phyloP scores from a whole-genome alignment of 2,113 vertebrate species.

The Riparia riparia region DNA sequence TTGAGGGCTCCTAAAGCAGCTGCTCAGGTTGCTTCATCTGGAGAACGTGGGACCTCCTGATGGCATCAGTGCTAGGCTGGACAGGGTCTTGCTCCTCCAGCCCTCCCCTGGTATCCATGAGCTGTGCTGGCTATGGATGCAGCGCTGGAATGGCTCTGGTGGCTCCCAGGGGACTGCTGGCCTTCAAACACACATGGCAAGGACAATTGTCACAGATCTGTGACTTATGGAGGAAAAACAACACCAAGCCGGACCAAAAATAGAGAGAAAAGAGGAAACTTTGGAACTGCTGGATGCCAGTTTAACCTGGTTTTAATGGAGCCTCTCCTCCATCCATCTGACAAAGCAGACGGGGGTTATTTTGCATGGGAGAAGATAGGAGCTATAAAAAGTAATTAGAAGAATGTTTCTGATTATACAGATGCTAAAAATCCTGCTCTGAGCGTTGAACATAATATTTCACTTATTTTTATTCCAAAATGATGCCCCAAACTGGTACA shows the following conservation, averaged over 20 bases:
- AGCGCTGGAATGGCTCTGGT: neutral
- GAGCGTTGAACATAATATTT: fast-evolving
- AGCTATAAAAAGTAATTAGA: neutral
- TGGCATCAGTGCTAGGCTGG: neutral
- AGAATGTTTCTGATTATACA: neutral
- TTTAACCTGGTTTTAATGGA: neutral
- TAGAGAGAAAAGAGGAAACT: neutral
- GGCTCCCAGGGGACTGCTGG: neutral
- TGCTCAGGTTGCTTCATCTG: neutral
- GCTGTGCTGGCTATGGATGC: fast-evolving
- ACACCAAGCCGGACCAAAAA: neutral
- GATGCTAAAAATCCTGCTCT: neutral
- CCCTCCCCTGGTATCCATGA: neutral
- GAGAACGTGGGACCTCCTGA: neutral
- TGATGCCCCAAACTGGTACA: neutral
- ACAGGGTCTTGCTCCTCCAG: neutral
- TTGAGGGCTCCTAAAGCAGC: neutral
- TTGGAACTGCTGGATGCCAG: neutral
- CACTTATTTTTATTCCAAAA: neutral
- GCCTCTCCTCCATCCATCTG: neutral
- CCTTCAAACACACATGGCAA: neutral
- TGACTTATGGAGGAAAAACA: neutral
- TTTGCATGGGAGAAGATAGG: fast-evolving
- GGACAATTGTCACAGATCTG: neutral
- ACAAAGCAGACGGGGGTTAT: neutral